phyloP scores from a whole-genome alignment of 92 coral and sea anemone genomes.

The Palythoa grandiflora region DNA sequence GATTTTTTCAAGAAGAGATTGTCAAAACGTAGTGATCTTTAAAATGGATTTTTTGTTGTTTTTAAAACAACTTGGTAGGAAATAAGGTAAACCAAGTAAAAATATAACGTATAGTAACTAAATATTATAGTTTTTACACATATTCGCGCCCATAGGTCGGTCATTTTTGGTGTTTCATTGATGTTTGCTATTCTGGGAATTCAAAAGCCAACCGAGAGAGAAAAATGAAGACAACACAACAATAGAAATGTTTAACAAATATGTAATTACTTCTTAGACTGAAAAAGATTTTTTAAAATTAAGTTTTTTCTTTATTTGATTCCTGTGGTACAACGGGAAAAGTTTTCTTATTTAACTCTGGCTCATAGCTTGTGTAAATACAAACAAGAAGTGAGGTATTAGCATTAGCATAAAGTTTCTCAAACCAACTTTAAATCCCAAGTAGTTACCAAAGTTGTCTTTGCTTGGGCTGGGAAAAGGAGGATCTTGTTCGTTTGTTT shows the following conservation, averaged over 20 bases:
- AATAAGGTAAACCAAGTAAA: background rate
- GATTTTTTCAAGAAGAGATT: constrained; percentile 53
- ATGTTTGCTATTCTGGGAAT: constrained; percentile 15
- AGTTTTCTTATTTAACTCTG: constrained; percentile 19
- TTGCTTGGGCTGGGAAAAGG: constrained; percentile 80
- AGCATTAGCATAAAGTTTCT: background rate
- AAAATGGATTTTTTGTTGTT: constrained; percentile 23
- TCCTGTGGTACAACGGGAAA: constrained; percentile 42
- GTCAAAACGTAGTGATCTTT: constrained; percentile 40
- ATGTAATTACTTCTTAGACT: constrained; percentile 64
- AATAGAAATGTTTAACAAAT: constrained; percentile 80
- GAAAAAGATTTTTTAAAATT: background rate
- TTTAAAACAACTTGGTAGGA: background rate
- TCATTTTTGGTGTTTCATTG: constrained; percentile 1
- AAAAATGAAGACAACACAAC: constrained; percentile 44
- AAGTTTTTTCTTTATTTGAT: constrained; percentile 30
- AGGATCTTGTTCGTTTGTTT: constrained; percentile 67
- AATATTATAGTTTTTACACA: constrained; percentile 11
- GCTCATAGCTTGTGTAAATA: constrained; percentile 26
- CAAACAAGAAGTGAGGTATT: background rate
- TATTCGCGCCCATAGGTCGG: background rate
- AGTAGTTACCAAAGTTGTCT: constrained; percentile 54
- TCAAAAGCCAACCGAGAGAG: constrained; percentile 34
- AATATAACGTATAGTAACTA: constrained; percentile 13
- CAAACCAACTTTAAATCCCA: background rate